These are phyloP conservation scores for Orthonevra nobilis DNA, from an alignment of 2,888 invertebrate species.

Conservation along the genomic window DNA sequence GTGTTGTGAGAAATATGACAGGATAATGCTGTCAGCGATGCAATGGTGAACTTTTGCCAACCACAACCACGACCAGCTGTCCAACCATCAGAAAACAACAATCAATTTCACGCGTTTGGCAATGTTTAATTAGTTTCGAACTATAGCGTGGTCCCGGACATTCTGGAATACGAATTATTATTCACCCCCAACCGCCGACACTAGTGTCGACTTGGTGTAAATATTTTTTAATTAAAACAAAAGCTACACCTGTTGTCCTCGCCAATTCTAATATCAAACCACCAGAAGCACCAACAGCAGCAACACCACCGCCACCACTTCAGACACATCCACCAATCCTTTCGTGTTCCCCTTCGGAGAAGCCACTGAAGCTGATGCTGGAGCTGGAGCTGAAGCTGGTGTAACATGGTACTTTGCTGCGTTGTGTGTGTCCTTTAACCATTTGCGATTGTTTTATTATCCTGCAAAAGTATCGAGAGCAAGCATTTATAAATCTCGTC, in stretches of 20 bases:
- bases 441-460: constrained; percentile 66
- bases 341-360: neutral
- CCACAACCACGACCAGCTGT: constrained; percentile 43
- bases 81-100: constrained; percentile 42
- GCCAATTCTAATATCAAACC: constrained; percentile 53
- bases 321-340: neutral
- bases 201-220: constrained; percentile 66
- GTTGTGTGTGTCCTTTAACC: constrained; percentile 40
- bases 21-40: constrained; percentile 1
- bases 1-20: constrained; percentile 13
- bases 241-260: constrained; percentile 69
- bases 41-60: constrained; percentile 19
- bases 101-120: constrained; percentile 59
- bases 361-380: neutral
- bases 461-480: constrained; percentile 60
- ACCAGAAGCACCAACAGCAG: constrained; percentile 17
- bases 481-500: constrained; percentile 67
- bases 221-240: constrained; percentile 70
- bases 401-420: constrained; percentile 19
- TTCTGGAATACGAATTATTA: constrained; percentile 32
- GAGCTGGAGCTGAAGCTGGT: neutral
- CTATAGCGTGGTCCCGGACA: constrained; percentile 20
- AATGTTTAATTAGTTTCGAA: constrained; percentile 67
- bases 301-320: neutral
- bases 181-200: neutral